Percentiles rank a stretch among this genome's conserved stretches.
Evolutionary conservation across 1,140 invertebrate genomes (phyloP).

Genomic region (Drosophila prosaltans): DNA sequence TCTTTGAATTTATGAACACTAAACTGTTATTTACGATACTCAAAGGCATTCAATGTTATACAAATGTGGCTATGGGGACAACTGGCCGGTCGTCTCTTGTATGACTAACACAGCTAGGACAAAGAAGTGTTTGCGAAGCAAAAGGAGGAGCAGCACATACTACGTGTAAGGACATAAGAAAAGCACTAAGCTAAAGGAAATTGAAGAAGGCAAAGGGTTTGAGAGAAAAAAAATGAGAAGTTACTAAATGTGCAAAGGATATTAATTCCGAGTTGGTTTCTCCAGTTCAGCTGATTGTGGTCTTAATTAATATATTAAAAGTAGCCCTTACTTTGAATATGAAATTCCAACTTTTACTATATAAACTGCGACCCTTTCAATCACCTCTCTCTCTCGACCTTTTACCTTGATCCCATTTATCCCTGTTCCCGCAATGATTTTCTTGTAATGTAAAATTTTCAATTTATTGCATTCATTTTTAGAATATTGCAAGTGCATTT

Average conservation of each 20-base stretch:
- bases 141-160: background rate
- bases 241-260: background rate
- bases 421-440: no score
- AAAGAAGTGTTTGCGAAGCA: background rate
- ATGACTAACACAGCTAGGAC: background rate
- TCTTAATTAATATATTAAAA: no score
- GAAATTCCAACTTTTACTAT: no score
- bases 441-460: no score
- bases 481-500: background rate
- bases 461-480: no score
- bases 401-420: no score
- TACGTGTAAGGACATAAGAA: background rate
- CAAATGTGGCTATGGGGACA: slow-evolving; percentile 58
- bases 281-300: no score
- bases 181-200: background rate
- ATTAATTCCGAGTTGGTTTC: background rate
- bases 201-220: background rate
- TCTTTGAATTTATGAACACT: slow-evolving; percentile 75
- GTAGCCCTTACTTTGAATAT: no score
- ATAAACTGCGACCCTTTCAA: no score
- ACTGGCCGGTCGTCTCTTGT: slow-evolving; percentile 4
- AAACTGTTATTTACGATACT: slow-evolving; percentile 75
- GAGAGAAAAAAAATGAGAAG: background rate
- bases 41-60: slow-evolving; percentile 70
- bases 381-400: no score